Evolutionary conservation across 2,797 vertebrate species (phyloP).

Genomic region (Columba guinea): DNA sequence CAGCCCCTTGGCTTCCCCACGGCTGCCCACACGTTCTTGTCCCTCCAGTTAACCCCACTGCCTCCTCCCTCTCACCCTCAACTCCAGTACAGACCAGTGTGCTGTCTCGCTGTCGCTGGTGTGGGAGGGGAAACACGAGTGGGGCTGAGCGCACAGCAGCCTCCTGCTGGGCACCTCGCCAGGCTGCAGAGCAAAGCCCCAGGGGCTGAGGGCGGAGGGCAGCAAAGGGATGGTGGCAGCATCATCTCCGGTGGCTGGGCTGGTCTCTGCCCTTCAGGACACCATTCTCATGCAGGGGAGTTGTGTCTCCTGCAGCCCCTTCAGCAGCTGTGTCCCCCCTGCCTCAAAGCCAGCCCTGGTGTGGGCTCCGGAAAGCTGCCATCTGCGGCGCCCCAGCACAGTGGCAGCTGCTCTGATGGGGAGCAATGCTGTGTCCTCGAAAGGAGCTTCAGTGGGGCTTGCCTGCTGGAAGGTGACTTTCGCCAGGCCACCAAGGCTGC

Average conservation of each 20-base stretch:
- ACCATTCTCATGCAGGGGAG: neutral
- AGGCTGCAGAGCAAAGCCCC: neutral
- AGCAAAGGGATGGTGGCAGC: rapidly evolving
- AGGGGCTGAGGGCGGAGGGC: neutral
- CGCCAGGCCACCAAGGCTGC: neutral
- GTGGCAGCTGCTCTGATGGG: neutral
- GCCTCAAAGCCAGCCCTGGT: neutral
- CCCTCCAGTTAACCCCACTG: rapidly evolving
- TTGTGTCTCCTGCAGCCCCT: neutral
- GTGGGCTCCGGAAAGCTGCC: rapidly evolving
- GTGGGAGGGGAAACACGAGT: neutral
- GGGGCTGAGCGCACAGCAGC: neutral
- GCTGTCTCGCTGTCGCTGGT: neutral
- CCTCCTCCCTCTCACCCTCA: neutral
- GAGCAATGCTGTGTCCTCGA: rapidly evolving
- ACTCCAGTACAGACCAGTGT: neutral
- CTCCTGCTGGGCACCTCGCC: neutral
- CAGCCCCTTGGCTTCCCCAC: neutral
- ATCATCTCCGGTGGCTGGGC: rapidly evolving
- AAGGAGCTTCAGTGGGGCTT: neutral
- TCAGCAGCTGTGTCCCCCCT: rapidly evolving
- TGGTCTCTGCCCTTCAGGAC: neutral
- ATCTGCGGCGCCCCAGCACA: neutral
- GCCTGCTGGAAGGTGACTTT: neutral
- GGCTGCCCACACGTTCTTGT: neutral